A percentile compares a stretch with the other conserved stretches of the same genome.
Evolutionary conservation across 2,888 invertebrate genomes (phyloP).

Genomic region (Isotomurus palustris): DNA sequence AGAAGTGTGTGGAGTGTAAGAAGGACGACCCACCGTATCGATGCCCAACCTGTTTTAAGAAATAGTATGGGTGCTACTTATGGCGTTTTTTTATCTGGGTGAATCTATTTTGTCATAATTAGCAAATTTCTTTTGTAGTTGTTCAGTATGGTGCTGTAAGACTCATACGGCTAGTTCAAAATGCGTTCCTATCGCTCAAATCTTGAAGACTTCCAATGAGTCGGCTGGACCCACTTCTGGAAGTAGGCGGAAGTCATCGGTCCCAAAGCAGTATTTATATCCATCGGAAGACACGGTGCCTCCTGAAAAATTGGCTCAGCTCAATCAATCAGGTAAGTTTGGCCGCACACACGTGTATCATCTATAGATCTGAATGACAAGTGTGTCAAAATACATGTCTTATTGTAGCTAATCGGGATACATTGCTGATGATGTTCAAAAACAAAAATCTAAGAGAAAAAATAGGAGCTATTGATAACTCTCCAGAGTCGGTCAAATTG

Average conservation of each 20-base stretch:
- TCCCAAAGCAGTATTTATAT: conserved; percentile 6
- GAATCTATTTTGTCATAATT: background rate
- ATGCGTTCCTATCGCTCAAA: background rate
- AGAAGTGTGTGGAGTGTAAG: background rate
- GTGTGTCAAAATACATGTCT: too few species aligned
- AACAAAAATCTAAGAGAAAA: background rate
- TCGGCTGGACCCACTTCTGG: background rate
- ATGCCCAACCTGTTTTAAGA: conserved; percentile 10
- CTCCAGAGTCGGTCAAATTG: background rate
- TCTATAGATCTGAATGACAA: too few species aligned
- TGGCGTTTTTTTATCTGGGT: background rate
- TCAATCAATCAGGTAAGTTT: background rate
- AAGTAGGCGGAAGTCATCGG: background rate
- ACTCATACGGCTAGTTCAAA: conserved; percentile 14
- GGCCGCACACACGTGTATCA: background rate
- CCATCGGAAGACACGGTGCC: conserved; percentile 31
- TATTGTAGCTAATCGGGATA: background rate
- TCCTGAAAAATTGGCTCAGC: conserved; percentile 3
- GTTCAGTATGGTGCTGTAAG: conserved; percentile 29
- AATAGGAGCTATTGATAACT: background rate
- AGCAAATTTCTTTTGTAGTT: conserved; percentile 20
- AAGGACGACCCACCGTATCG: background rate
- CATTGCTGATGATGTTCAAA: background rate
- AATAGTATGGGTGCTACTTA: background rate
- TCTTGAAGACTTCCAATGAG: background rate